Percentiles rank a stretch among this genome's conserved stretches.
Conservation (phyloP, 2,113 vertebrate genomes). For the Scomber scombrus region DNA sequence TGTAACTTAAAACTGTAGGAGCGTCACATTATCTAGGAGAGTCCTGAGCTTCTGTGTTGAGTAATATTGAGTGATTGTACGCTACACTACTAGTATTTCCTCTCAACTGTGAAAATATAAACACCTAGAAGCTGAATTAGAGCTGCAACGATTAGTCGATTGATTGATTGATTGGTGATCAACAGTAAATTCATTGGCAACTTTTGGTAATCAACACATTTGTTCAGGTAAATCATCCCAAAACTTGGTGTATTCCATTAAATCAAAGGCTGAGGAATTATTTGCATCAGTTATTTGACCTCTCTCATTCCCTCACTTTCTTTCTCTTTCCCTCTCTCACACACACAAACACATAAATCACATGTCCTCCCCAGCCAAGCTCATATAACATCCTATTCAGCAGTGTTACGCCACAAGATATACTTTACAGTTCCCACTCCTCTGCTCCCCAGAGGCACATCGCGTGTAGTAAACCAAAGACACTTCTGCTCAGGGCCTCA, state of each 20-base stretch:
- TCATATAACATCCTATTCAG: conserved; percentile 56
- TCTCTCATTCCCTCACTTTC: not conserved
- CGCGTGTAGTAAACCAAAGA: conserved; percentile 36
- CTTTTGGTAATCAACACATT: not conserved
- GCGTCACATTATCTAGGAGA: no score
- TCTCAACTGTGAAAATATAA: no score
- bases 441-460: conserved; percentile 45
- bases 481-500: conserved; percentile 36
- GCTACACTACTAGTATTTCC: no score
- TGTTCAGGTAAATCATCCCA: not conserved
- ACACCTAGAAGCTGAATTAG: no score
- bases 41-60: no score
- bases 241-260: no score
- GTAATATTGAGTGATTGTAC: no score
- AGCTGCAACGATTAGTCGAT: no score
- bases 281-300: conserved; percentile 40
- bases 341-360: conserved; percentile 24
- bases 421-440: conserved; percentile 45
- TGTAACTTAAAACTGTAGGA: no score
- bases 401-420: conserved; percentile 20
- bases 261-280: conserved; percentile 8
- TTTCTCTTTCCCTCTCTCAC: not conserved
- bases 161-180: no score
- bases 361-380: conserved; percentile 15
- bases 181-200: no score